phyloP scores from a whole-genome alignment of 1,140 invertebrate species.

The Physella acuta region DNA sequence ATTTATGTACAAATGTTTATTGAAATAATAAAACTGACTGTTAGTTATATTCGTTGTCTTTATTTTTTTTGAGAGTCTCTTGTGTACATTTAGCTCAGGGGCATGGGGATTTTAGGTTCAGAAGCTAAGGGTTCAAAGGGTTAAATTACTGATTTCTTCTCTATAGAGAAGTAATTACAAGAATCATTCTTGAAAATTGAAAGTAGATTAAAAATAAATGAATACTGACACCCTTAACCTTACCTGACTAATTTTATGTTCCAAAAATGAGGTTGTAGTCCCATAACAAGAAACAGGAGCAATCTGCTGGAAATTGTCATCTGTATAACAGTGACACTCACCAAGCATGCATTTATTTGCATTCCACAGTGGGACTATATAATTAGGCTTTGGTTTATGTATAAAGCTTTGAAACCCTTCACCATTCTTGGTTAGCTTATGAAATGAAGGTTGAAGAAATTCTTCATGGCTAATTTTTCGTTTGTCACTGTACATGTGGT shows the following conservation, averaged over 20 bases:
- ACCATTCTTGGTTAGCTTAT: constrained; percentile 1
- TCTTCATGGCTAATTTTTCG: background rate
- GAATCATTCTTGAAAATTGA: no score
- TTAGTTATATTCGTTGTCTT: no score
- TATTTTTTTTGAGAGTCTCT: no score
- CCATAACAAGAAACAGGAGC: background rate
- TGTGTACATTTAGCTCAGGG: no score
- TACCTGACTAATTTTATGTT: constrained; percentile 1
- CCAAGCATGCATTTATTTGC: background rate
- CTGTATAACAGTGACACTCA: background rate
- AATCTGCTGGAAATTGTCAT: background rate
- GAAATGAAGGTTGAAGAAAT: constrained; percentile 3
- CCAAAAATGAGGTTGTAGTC: background rate
- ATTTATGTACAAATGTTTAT: no score
- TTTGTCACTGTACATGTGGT: background rate
- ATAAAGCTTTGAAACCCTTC: background rate
- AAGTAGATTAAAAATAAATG: no score
- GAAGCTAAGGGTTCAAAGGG: no score
- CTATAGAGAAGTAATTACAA: no score
- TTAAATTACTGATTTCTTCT: no score
- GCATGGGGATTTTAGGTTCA: no score
- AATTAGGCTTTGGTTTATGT: background rate
- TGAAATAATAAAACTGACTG: no score
- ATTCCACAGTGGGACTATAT: background rate
- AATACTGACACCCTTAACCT: background rate